Conservation (phyloP, 1,140 invertebrate species). For the Drosophila gunungcola region DNA sequence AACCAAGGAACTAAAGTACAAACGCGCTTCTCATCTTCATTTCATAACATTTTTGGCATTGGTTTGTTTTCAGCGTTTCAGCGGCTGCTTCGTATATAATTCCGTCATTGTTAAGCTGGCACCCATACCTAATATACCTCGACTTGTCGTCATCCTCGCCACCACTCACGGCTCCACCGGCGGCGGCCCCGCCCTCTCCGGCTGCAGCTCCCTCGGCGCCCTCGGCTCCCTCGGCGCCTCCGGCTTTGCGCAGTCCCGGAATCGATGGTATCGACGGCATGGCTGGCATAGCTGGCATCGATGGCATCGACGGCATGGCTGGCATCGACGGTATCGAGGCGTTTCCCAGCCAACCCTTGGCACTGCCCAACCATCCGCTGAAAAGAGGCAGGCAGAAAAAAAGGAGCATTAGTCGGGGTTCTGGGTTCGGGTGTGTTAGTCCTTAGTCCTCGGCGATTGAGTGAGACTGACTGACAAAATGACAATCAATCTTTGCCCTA, state of each 20-base stretch:
- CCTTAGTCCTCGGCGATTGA: slow-evolving; percentile 24
- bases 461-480: slow-evolving; percentile 57
- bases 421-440: background rate
- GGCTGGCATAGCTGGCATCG: slow-evolving; percentile 84
- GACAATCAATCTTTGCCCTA: slow-evolving; percentile 68
- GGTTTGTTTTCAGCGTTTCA: slow-evolving; percentile 39
- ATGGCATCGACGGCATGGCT: slow-evolving; percentile 81
- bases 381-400: slow-evolving; percentile 7
- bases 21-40: slow-evolving; percentile 53
- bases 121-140: slow-evolving; percentile 90
- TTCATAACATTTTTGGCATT: slow-evolving; percentile 31
- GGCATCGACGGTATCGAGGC: slow-evolving; percentile 82
- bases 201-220: slow-evolving; percentile 83
- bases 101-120: slow-evolving; percentile 83
- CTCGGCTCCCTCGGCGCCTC: slow-evolving; percentile 80
- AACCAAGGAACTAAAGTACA: slow-evolving; percentile 43
- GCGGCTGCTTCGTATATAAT: slow-evolving; percentile 73
- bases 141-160: slow-evolving; percentile 94
- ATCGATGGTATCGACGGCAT: slow-evolving; percentile 86
- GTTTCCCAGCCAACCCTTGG: slow-evolving; percentile 91
- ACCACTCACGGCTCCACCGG: slow-evolving; percentile 86
- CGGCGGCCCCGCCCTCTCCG: slow-evolving; percentile 84
- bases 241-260: slow-evolving; percentile 89
- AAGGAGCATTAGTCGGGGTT: slow-evolving; percentile 21
- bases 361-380: slow-evolving; percentile 91